Evolutionary conservation across 2,797 vertebrate genomes (phyloP).

Genomic region (Neopelma chrysocephalum): DNA sequence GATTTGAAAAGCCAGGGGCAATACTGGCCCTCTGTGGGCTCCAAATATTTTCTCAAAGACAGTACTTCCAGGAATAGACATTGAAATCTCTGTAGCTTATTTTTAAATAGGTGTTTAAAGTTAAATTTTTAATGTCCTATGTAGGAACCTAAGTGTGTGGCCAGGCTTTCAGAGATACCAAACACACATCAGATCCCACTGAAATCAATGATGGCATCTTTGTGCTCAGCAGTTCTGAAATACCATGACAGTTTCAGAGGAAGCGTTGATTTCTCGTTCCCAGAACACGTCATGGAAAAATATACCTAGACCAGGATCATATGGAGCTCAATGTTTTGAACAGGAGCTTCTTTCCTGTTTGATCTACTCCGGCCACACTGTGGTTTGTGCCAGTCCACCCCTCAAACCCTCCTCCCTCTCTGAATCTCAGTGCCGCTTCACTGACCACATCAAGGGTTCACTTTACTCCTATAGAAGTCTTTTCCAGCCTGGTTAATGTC

Average conservation of each 20-base stretch:
- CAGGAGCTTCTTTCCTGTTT: neutral
- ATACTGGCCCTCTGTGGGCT: neutral
- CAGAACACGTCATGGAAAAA: neutral
- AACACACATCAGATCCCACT: neutral
- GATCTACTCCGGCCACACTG: fast-evolving
- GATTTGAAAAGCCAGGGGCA: neutral
- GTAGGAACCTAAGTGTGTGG: neutral
- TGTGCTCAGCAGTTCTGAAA: neutral
- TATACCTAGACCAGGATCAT: neutral
- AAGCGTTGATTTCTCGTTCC: neutral
- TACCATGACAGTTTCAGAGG: neutral
- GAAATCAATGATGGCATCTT: neutral
- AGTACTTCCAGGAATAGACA: neutral
- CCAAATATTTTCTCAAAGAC: neutral
- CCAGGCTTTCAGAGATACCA: neutral
- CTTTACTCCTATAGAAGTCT: neutral
- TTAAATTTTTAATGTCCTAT: neutral
- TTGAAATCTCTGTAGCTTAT: neutral
- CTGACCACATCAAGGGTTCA: neutral
- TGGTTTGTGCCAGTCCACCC: neutral
- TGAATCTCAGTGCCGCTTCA: neutral
- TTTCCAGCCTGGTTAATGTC: neutral
- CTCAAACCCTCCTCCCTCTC: neutral
- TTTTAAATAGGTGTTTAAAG: neutral
- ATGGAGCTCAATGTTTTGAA: neutral